These are phyloP conservation scores for Machaerirhynchus nigripectus DNA, from an alignment of 2,113 vertebrate species.

Conservation along the genomic window DNA sequence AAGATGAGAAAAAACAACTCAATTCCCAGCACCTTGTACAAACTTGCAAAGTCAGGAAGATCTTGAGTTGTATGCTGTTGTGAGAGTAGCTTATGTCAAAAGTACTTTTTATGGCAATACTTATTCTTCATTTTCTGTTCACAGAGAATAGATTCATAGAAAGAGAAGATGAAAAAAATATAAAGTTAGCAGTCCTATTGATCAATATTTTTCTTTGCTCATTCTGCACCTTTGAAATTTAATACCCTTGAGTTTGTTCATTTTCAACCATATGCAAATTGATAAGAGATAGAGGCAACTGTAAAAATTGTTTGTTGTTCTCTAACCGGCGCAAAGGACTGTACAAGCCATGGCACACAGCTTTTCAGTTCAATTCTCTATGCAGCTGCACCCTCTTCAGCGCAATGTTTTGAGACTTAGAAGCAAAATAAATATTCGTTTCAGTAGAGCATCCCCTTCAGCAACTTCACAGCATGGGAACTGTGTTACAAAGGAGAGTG, in stretches of 20 bases:
- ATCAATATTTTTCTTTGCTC: not conserved
- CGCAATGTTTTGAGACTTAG: not conserved
- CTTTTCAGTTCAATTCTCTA: constrained; percentile 9
- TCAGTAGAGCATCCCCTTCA: not conserved
- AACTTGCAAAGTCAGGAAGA: not conserved
- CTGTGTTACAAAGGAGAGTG: not conserved
- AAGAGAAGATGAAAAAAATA: not conserved
- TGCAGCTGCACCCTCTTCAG: not conserved
- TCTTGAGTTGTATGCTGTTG: not conserved
- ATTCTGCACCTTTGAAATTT: not conserved
- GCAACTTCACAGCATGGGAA: not conserved
- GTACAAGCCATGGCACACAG: not conserved
- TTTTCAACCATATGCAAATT: not conserved
- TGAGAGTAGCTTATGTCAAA: not conserved
- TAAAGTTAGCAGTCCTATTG: not conserved
- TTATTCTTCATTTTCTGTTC: not conserved
- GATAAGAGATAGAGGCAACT: not conserved
- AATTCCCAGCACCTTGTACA: not conserved
- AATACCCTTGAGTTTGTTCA: not conserved
- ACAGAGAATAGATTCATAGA: not conserved
- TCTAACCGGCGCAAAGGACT: not conserved
- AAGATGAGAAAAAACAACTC: not conserved
- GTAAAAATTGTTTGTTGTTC: not conserved
- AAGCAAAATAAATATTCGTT: not conserved
- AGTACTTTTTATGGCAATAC: not conserved